A percentile compares a stretch with the other conserved stretches of the same genome.
These are phyloP conservation scores for Notarius quadriscutis DNA, from an alignment of 2,113 vertebrate species.

Conservation along the genomic window DNA sequence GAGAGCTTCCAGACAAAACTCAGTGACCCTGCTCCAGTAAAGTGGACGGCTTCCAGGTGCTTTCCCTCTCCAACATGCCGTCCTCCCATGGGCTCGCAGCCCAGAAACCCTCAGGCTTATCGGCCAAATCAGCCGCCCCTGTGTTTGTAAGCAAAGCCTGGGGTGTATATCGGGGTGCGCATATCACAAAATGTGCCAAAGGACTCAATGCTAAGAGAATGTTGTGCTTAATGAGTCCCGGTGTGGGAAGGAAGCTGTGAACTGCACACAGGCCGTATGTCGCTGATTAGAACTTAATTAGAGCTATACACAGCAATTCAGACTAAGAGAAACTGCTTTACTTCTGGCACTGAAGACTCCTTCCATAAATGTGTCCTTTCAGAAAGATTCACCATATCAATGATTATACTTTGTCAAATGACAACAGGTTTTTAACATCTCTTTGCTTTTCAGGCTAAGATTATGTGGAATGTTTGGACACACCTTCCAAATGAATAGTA, in stretches of 20 bases:
- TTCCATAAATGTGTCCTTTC: background rate
- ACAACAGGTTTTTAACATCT: background rate
- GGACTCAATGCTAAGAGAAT: background rate
- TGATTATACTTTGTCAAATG: background rate
- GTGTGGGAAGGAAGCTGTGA: conserved; percentile 20
- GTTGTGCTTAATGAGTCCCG: conserved; percentile 18
- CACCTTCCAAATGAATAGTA: no score
- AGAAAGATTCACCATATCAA: background rate
- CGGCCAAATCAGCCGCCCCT: conserved; percentile 52
- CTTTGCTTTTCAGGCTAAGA: background rate
- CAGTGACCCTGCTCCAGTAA: conserved; percentile 72
- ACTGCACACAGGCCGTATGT: background rate
- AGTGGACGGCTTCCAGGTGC: conserved; percentile 76
- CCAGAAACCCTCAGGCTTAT: conserved; percentile 62
- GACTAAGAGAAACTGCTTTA: background rate
- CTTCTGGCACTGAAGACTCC: background rate
- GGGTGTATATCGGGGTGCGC: conserved; percentile 15
- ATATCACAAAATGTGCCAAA: conserved; percentile 31
- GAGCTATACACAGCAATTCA: background rate
- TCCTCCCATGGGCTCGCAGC: conserved; percentile 59
- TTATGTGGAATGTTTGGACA: background rate
- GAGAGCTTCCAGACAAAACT: conserved; percentile 77
- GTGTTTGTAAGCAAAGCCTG: conserved; percentile 64
- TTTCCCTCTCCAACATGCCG: conserved; percentile 68
- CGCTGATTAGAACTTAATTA: conserved; percentile 30